Base-by-base conservation (phyloP, 2,797 vertebrate species). In the Arremon aurantiirostris region DNA sequence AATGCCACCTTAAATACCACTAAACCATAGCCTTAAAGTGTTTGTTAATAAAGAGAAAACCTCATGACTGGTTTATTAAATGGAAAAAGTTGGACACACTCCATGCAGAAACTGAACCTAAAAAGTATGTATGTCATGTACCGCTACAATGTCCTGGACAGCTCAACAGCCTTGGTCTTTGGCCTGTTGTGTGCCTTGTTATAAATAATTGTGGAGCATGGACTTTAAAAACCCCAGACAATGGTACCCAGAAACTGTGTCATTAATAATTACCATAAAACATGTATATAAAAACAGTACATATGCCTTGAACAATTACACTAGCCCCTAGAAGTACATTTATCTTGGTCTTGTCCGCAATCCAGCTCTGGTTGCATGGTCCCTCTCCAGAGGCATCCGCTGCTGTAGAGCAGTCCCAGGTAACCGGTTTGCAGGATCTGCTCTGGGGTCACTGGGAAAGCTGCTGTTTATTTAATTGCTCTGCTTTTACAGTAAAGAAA, bases 111-210 rank as follows among this genome's bases (percentile, higher is more conserved):
- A 46, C 19, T 60, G 42, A 41, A 49, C 53, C 49, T 65, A 4
- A 82, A 63, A 68, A 26, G 9, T 55, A n/a, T 14, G 5, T 60
- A 0, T 76, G 7, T 56, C 6, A 18, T 61, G 35, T 14, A 47
- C 14, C 8, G 21, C 9, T 60, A 5, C 5, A 20, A 12, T 0
- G 2, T 75, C 49, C 35, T 55, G 23, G 32, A 28, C 16, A 52
- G 35, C 56, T 71, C 27, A 47, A 7, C 14, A 69, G 22, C 50
- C 35, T 79, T 57, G 12, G 19, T 72, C 73, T 63, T 91, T 21
- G 41, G 27, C 34, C 34, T 49, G 10, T 56, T 1, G 0, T 13
- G 6, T 20, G 72, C 27, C 0, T 1, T 55, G 16, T 26, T 68
- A 37, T n/a, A 59, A 53, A 4, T 56, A 60, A 76, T 3, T 27